A percentile compares a stretch with the other conserved stretches of the same genome.
Conservation (phyloP, 30 jellyfish, hydroid and myxozoan species). For the Nemopilema nomurai region DNA sequence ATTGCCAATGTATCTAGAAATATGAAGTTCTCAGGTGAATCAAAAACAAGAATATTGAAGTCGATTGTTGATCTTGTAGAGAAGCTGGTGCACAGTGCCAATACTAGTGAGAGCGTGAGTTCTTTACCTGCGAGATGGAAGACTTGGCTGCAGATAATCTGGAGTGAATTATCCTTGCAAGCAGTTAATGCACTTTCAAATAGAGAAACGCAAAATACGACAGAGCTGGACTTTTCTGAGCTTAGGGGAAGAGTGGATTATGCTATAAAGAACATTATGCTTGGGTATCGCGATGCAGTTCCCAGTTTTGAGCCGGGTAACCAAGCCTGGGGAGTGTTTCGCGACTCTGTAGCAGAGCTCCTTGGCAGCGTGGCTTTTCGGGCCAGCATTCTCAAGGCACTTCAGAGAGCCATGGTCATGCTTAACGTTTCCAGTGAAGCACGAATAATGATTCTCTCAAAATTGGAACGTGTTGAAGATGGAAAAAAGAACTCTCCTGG, state of each 20-base stretch:
- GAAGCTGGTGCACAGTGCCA: not conserved
- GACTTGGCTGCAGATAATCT: not conserved
- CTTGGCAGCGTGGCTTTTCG: not conserved
- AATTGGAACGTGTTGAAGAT: not conserved
- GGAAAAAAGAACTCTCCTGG: not conserved
- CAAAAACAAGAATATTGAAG: not conserved
- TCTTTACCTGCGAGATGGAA: conserved; percentile 10
- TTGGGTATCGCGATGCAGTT: not conserved
- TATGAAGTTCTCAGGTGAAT: not conserved
- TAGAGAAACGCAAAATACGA: not conserved
- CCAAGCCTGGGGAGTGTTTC: not conserved
- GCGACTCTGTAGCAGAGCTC: not conserved
- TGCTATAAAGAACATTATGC: not conserved
- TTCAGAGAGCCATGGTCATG: not conserved
- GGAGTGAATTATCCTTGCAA: not conserved
- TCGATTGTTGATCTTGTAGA: not conserved
- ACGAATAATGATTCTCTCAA: not conserved
- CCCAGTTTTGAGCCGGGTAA: not conserved
- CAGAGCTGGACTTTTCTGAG: not conserved
- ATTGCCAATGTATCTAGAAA: not conserved
- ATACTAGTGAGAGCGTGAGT: not conserved
- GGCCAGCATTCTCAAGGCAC: not conserved
- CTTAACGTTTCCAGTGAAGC: not conserved
- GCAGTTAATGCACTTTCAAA: not conserved
- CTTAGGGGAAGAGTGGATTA: not conserved